Base-by-base conservation (phyloP, 2,888 invertebrate genomes). In the Agrotis ipsilon region DNA sequence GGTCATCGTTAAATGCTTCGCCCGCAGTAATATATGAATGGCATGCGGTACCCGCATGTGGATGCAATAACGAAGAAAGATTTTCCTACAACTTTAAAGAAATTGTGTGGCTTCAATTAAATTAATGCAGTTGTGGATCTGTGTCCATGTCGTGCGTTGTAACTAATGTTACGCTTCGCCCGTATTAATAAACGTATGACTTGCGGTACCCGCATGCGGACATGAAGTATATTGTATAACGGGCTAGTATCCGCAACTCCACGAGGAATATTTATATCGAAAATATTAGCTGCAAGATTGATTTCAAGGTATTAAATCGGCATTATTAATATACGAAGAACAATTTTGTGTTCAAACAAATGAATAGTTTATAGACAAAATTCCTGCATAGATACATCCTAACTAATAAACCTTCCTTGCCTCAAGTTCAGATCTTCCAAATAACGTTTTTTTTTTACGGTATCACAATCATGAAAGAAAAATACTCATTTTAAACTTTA, bases 281-380 rank as follows among this genome's bases (percentile, higher is more conserved):
- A 32, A 49, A 45, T 55, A 43, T n/a, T 52, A 14, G 45, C 24
- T 55, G n/a, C 46, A 52, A 61, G 2, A 59, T 67, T 68, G 68
- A 61, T 65, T 78, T 32, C 13, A 59, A 67, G 32, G 54, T 59
- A 46, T 62, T 51, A 18, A 55, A 54, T 63, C 39, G 45, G 62
- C 55, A 51, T 73, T 52, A 68, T 45, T 60, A 32, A 54, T 51
- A 74, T 68, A 72, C 39, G 48, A 72, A 61, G 62, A 75, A 75
- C 65, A 75, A 68, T 75, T 76, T 77, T 80, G 65, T 67, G 72
- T 85, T 85, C 75, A 81, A 83, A 81, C 77, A 81, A 85, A 81
- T 78, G 81, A 11, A 27, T 68, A 68, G 51, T 64, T 48, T 57
- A 48, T 62, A 58, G 21, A 72, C 27, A 62, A 68, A 48, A 51